Base-by-base conservation (phyloP, 2,113 vertebrate genomes). In the Phalacrocorax brasilianus region DNA sequence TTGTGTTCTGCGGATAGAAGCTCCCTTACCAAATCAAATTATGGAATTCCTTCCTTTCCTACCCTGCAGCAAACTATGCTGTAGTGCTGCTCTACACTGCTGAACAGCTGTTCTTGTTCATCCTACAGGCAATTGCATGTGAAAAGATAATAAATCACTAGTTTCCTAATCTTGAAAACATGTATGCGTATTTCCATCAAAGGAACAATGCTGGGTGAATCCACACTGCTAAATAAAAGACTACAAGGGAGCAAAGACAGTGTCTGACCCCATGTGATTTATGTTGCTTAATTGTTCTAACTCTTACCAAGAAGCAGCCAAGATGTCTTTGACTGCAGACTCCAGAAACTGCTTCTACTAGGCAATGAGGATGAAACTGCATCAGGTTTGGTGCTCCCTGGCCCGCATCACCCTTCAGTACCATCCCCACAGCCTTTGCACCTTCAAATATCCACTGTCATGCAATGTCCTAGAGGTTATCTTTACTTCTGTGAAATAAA, bases 101-200 rank as follows among this genome's bases (percentile, higher is more conserved):
- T 82, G 77, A 97, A 92, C 96, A 97, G 80, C 91, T 97, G 97
- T 91, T 96, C 80, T 79, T 91, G 83, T 87, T 95, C 94, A 76
- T 94, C 92, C 95, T 96, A 89, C 92, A 93, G 91, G 92, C 95
- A 93, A 93, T 89, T 93, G 88, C 40, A 97, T 92, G 66, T 87
- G 92, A 92, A 92, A 88, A 94, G 91, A 91, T 92, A 96, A 96
- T 97, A 97, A 96, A 96, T 96, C 90, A 95, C 47, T 76, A 35
- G 78, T 91, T 84, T 91, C 65, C 79, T 94, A 88, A 85, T 93
- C 80, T 91, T 73, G 53, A 93, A 91, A 95, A 91, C 61, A 87
- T 0, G 4, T 85, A 62, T 56, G 22, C 1, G 0, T 53, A n/a
- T 91, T 94, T 95, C 86, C 67, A 40, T 88, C 56, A 56, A 20